phyloP scores from a whole-genome alignment of 2,113 vertebrate genomes.

The Pholis gunnellus region DNA sequence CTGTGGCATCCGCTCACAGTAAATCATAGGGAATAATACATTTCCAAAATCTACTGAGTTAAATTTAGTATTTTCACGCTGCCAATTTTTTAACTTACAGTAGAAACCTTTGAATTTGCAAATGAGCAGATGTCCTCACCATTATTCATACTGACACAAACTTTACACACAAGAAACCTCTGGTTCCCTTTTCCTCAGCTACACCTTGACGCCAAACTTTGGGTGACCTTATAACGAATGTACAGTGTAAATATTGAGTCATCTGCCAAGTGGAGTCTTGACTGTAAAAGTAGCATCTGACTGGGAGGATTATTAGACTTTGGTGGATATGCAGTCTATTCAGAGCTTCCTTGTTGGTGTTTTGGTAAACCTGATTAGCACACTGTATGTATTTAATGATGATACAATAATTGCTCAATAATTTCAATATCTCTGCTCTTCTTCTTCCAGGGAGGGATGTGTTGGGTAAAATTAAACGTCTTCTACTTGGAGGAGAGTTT shows the following conservation, averaged over 20 bases:
- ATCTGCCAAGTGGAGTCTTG: background rate
- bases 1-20: background rate
- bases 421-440: background rate
- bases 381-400: background rate
- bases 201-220: background rate
- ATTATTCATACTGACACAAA: background rate
- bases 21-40: background rate
- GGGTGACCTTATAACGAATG: background rate
- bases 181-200: background rate
- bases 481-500: slow-evolving; percentile 84
- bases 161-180: background rate
- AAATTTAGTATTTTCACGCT: background rate
- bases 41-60: background rate
- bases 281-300: background rate
- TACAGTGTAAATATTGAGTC: background rate
- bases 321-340: background rate
- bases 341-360: background rate
- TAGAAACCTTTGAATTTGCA: background rate
- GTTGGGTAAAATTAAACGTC: slow-evolving; percentile 85
- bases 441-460: slow-evolving; percentile 79
- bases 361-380: background rate
- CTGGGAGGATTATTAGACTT: background rate
- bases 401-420: background rate
- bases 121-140: background rate
- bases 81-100: background rate